Conservation (phyloP, 2,113 vertebrate species). For the Anas platyrhynchos region DNA sequence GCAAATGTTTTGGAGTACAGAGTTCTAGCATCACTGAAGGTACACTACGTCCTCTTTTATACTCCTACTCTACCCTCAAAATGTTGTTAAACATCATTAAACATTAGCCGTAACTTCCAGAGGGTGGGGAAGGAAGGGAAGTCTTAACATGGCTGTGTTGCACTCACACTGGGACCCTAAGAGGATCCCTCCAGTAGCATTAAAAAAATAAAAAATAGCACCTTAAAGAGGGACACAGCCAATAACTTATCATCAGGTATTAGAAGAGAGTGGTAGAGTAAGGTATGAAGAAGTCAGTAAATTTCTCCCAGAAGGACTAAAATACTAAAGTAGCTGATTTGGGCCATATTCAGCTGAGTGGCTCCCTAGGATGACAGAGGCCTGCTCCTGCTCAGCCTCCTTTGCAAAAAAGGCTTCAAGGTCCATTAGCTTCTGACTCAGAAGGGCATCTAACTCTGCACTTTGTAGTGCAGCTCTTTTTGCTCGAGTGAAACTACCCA, state of each 20-base stretch:
- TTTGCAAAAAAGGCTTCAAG: constrained; percentile 88
- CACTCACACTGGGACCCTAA: constrained; percentile 58
- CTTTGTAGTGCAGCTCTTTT: constrained; percentile 83
- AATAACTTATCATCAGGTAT: neutral
- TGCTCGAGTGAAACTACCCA: constrained; percentile 77
- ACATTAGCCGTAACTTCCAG: constrained; percentile 9
- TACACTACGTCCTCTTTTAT: constrained; percentile 13
- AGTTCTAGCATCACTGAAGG: constrained; percentile 64
- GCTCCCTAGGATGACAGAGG: constrained; percentile 41
- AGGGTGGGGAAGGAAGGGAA: constrained; percentile 48
- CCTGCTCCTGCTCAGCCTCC: constrained; percentile 80
- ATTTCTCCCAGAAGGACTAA: neutral
- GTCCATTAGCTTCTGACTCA: constrained; percentile 90
- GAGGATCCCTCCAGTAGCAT: constrained; percentile 48
- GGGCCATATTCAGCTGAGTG: neutral
- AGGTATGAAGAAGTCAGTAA: neutral
- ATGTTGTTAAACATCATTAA: constrained; percentile 15
- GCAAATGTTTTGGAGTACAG: constrained; percentile 66
- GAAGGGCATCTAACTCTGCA: constrained; percentile 87
- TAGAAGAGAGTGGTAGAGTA: constrained; percentile 15
- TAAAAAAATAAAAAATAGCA: constrained; percentile 30
- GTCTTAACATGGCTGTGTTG: constrained; percentile 43
- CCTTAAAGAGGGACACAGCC: constrained; percentile 36
- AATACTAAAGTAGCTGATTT: neutral
- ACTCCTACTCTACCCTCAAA: constrained; percentile 1